Conservation (phyloP, 2,113 vertebrate species). For the Rhodinocichla rosea region DNA sequence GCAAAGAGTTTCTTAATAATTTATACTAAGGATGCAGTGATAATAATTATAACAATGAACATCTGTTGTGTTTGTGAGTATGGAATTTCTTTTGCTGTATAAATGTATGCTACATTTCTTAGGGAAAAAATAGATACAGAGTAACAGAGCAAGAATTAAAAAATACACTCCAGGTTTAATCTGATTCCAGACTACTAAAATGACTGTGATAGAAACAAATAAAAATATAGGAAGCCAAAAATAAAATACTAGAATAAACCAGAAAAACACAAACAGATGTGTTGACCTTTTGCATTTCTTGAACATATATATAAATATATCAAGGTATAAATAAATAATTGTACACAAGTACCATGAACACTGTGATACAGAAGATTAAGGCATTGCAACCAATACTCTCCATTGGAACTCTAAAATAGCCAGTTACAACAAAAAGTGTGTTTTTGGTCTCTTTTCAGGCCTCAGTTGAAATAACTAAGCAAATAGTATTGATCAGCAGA, state of each 20-base stretch:
- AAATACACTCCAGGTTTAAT: background rate
- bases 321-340: background rate
- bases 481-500: background rate
- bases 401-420: background rate
- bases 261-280: background rate
- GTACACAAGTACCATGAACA: background rate
- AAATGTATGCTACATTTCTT: background rate
- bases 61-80: background rate
- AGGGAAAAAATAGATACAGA: background rate
- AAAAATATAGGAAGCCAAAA: background rate
- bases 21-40: background rate
- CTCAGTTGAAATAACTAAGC: background rate
- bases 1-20: background rate
- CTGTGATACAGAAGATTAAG: background rate
- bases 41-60: background rate
- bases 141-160: background rate
- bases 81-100: background rate
- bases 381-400: background rate
- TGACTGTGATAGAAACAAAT: background rate
- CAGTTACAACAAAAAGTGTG: background rate
- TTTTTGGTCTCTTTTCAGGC: background rate
- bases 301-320: background rate
- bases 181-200: background rate
- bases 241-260: background rate
- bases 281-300: background rate